Conservation (phyloP, 2,888 invertebrate species). For the Leucophenga maculata region DNA sequence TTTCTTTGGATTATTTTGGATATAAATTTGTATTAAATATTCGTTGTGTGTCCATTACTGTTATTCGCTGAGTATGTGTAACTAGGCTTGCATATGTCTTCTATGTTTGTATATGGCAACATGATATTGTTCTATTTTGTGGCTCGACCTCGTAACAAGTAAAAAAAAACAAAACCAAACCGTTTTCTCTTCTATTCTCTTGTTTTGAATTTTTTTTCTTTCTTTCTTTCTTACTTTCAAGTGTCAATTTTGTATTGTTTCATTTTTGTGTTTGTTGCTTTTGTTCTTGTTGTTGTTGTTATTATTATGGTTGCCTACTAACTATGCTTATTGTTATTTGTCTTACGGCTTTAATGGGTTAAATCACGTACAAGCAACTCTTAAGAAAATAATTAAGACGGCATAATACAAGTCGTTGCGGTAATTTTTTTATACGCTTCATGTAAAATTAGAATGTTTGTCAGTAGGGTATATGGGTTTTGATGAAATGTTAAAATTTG, state of each 20-base stretch:
- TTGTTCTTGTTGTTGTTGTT: background rate
- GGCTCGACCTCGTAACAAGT: slow-evolving; percentile 36
- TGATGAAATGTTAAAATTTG: too few relatives aligned
- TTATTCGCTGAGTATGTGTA: too few relatives aligned
- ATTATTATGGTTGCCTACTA: background rate
- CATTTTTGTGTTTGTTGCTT: background rate
- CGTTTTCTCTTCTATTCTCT: slow-evolving; percentile 19
- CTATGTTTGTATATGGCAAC: background rate
- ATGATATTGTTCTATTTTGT: background rate
- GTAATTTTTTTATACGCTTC: too few relatives aligned
- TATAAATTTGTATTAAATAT: too few relatives aligned
- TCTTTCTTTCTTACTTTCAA: slow-evolving; percentile 10
- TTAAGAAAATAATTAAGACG: slow-evolving; percentile 2
- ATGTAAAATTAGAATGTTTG: too few relatives aligned
- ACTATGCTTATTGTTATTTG: slow-evolving; percentile 13
- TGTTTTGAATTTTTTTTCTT: slow-evolving; percentile 13
- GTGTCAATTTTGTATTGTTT: background rate
- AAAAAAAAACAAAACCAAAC: slow-evolving; percentile 7
- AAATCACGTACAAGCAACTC: slow-evolving; percentile 22
- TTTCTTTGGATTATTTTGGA: too few relatives aligned
- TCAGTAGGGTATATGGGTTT: too few relatives aligned
- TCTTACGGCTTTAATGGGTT: slow-evolving; percentile 18
- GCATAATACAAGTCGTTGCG: too few relatives aligned
- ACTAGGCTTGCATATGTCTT: too few relatives aligned
- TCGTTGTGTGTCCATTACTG: too few relatives aligned